phyloP scores from a whole-genome alignment of 2,888 invertebrate genomes.

The Dysmachus trigonus region DNA sequence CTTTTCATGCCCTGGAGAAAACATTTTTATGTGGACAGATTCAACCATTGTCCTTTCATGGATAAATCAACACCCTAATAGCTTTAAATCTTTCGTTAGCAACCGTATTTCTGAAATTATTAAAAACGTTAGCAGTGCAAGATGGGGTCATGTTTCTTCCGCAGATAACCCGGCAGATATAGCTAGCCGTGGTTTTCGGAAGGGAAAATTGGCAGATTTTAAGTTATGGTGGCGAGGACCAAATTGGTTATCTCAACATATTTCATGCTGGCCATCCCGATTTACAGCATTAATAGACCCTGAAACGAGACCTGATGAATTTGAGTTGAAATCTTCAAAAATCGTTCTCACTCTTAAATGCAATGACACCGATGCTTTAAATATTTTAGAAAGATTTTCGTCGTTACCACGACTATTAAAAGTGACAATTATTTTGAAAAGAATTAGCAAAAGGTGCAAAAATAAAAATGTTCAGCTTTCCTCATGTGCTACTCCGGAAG shows the following conservation, averaged over 20 bases:
- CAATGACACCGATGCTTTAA: not conserved
- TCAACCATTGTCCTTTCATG: not conserved
- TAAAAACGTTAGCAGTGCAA: not conserved
- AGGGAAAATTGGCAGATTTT: not conserved
- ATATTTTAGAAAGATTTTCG: not conserved
- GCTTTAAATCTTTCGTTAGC: not conserved
- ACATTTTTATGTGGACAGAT: not conserved
- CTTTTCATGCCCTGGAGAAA: not conserved
- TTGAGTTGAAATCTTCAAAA: not conserved
- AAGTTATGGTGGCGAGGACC: slow-evolving; percentile 1
- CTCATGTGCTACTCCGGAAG: not conserved
- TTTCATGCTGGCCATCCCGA: not conserved
- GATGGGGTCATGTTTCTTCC: not conserved
- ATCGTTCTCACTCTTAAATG: not conserved
- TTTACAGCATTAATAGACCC: not conserved
- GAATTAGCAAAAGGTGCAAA: not conserved
- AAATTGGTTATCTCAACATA: not conserved
- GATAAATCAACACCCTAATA: not conserved
- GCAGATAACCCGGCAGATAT: not conserved
- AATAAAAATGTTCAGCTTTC: not conserved
- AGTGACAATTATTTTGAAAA: not conserved
- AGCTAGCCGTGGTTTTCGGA: not conserved
- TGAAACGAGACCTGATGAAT: not conserved
- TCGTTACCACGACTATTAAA: not conserved
- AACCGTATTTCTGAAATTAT: not conserved